Evolutionary conservation across 30 jellyfish, hydroid and myxozoan genomes (phyloP), one percentile per base, ranked within the genome.

Genomic region (Pseudorhiza aurosa): DNA sequence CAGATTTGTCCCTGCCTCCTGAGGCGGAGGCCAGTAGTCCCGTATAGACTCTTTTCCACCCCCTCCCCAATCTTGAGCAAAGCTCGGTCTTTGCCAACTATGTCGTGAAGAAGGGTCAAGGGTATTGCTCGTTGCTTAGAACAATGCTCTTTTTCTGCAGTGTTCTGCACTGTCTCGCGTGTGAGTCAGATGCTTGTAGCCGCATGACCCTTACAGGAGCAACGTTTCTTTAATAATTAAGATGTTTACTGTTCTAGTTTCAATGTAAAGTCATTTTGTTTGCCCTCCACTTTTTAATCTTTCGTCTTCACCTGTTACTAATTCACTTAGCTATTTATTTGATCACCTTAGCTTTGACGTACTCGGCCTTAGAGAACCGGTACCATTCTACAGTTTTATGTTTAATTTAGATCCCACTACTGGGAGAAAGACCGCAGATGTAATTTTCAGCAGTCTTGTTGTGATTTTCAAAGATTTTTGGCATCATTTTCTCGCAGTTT

Each of bases 221-320:
- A 64, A 44, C 83, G 83, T 70, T 45, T 46, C 33, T 36, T 70
- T 4, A 70, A 70, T 70, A 44, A 70, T 70, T 70, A 27, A 70
- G 12, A 5, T 26, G 83, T 53, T 70, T 70, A 44, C 58, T 45
- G 22, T 32, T 49, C 27, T 58, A 36, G 70, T 70, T 45, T 1
- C 83, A 26, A 28, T 44, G 56, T 21, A 32, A 32, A 64, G 36
- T 31, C 77, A 64, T 11, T 32, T 64, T 44, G 56, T 32, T 32
- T 11, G 40, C 17, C 53, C 36, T 40, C 30, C 29, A 64, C 8
- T 17, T 40, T 35, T 19, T 53, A 53, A 33, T 64, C 56, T 40
- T 17, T 35, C 53, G 5, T 64, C 58, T 4, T 64, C 77, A 64
- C 77, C 77, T 64, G 77, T 40, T 64, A 30, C 77, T 35, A 15